phyloP scores from a whole-genome alignment of 2,888 invertebrate species.

The Phania funesta region DNA sequence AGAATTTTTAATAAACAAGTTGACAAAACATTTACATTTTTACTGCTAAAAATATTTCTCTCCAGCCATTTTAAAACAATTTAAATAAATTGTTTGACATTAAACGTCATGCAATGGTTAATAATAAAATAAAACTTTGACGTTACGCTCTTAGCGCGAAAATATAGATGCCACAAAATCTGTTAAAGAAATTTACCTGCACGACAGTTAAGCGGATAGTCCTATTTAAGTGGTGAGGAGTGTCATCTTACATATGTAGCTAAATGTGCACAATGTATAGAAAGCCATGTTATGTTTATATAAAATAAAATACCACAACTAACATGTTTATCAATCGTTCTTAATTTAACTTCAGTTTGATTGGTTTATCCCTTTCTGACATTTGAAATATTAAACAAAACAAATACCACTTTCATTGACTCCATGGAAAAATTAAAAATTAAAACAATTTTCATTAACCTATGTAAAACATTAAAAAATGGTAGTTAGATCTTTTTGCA shows the following conservation, averaged over 20 bases:
- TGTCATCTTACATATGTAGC: neutral
- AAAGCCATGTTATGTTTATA: neutral
- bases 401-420: neutral
- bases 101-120: no score
- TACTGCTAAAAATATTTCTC: no score
- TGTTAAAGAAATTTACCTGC: no score
- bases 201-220: neutral
- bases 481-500: slow-evolving; percentile 34
- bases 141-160: no score
- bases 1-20: no score
- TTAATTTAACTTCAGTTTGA: slow-evolving; percentile 16
- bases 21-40: no score
- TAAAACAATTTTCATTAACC: neutral
- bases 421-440: neutral
- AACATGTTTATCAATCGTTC: neutral
- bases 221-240: neutral
- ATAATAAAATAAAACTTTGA: no score
- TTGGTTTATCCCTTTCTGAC: neutral
- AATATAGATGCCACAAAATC: no score
- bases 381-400: neutral
- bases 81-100: no score
- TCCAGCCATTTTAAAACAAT: no score
- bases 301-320: slow-evolving; percentile 17
- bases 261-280: neutral
- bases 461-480: neutral